Percentiles rank a stretch among this genome's conserved stretches.
These are phyloP conservation scores for Cataglyphis livida DNA, from an alignment of 2,888 invertebrate genomes.

Conservation along the genomic window DNA sequence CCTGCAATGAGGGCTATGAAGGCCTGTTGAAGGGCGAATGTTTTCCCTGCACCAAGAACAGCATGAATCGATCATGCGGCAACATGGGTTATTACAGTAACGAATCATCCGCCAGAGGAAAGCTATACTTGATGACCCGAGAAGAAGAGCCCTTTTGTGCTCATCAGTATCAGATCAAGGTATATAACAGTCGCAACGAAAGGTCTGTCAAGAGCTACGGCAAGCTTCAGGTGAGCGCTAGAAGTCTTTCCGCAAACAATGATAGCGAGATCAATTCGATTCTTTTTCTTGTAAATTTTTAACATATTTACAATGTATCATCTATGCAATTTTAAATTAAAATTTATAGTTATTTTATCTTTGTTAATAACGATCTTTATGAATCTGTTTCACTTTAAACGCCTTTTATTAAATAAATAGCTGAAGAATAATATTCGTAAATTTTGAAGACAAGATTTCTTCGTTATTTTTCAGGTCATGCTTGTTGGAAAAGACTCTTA, in stretches of 20 bases:
- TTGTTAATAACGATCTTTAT: neutral
- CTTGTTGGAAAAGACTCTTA: constrained; percentile 93
- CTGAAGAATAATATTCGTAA: neutral
- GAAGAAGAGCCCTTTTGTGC: constrained; percentile 98
- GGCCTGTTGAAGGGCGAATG: constrained; percentile 93
- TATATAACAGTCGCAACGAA: constrained; percentile 91
- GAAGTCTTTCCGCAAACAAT: neutral
- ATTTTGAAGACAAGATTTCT: neutral
- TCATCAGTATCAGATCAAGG: constrained; percentile 92
- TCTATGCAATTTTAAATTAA: neutral
- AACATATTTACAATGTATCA: neutral
- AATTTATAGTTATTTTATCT: neutral
- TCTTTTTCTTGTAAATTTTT: neutral
- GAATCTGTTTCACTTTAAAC: neutral
- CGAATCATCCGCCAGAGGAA: constrained; percentile 92
- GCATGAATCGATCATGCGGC: constrained; percentile 90
- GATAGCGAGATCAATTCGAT: neutral
- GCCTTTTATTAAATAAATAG: neutral
- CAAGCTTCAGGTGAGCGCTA: constrained; percentile 87
- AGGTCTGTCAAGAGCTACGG: constrained; percentile 92
- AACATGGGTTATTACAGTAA: constrained; percentile 98
- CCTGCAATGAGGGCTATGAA: constrained; percentile 93
- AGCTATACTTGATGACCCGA: constrained; percentile 95
- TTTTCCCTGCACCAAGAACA: constrained; percentile 89
- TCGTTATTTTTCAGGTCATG: constrained; percentile 87